Evolutionary conservation across 2,888 invertebrate genomes (phyloP).

Genomic region (Stratiomys singularior): DNA sequence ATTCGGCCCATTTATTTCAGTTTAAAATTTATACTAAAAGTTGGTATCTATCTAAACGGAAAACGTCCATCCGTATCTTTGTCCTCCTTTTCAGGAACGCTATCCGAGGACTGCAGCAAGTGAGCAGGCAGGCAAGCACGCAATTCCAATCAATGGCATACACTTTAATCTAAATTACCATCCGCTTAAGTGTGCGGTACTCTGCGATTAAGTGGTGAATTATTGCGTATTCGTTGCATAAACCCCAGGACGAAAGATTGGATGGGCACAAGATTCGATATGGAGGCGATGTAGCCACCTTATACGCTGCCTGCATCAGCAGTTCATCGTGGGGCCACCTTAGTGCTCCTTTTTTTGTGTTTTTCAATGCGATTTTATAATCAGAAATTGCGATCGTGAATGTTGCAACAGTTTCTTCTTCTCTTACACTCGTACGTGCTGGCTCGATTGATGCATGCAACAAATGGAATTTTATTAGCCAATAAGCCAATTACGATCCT

Average conservation of each 20-base stretch:
- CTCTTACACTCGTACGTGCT: neutral
- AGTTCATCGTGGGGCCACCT: constrained; percentile 11
- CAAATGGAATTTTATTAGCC: too few species aligned
- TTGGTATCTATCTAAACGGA: constrained; percentile 4
- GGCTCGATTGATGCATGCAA: too few species aligned
- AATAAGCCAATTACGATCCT: too few species aligned
- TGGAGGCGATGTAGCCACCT: constrained; percentile 32
- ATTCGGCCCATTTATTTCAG: neutral
- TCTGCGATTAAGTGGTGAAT: constrained; percentile 52
- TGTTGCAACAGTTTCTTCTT: constrained; percentile 15
- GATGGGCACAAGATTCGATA: constrained; percentile 45
- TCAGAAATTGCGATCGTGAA: constrained; percentile 51
- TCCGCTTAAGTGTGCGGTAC: constrained; percentile 51
- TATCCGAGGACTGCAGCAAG: neutral
- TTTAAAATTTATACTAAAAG: constrained; percentile 8
- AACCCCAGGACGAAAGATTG: constrained; percentile 39
- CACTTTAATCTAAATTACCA: constrained; percentile 52
- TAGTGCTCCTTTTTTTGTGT: neutral
- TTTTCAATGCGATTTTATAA: constrained; percentile 33
- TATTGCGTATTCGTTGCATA: constrained; percentile 51
- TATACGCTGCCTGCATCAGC: constrained; percentile 25
- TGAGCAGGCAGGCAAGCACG: constrained; percentile 47
- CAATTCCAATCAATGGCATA: constrained; percentile 51
- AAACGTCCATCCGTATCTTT: constrained; percentile 21
- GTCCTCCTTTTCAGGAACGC: constrained; percentile 12